Evolutionary conservation across 2,113 vertebrate species (phyloP), one percentile per base, ranked within the genome.

Genomic region (Leucopsar rothschildi): DNA sequence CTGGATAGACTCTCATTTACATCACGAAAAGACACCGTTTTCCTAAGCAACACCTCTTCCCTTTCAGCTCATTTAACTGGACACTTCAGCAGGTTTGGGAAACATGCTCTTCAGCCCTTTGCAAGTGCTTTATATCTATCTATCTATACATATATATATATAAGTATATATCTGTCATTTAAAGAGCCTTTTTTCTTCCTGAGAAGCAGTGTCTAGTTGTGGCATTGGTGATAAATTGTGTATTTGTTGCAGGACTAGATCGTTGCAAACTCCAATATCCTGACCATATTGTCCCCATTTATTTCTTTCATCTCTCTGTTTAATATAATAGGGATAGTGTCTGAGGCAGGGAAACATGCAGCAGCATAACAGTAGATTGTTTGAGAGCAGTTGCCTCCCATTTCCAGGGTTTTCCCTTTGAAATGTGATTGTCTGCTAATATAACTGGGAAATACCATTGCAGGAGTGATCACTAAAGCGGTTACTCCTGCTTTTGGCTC

Each of bases 301-400:
- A 84, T 94, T 96, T 90, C 85, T 86, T 95, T 94, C 92, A 75
- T 95, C 76, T 93, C 76, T 66, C 64, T 28, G 31, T 90, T 95
- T 86, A 86, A 94, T 92, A 71, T 57, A 79, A 78, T 35, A 65
- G 91, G 66, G 60, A 9, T n/a, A 87, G 87, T 2, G 12, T 75
- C 86, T 77, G 93, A 84, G 77, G 66, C 82, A 86, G 92, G 77
- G 40, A 86, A 92, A 75, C 88, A 82, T 69, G 91, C 69, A 90
- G 85, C 83, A 91, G 78, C 88, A 64, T 37, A 82, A 72, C 11
- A 78, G 80, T 20, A 11, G 27, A 79, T 90, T 94, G 72, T 87
- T 77, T 59, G 80, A 55, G 93, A 90, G 81, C 76, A 81, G 82
- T 86, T 93, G 78, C 68, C 75, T 92, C 88, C 87, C 76, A 76